Percentiles rank a stretch among this genome's conserved stretches.
Conservation (phyloP, 2,797 vertebrate genomes). For the Gymnothorax reevesii region DNA sequence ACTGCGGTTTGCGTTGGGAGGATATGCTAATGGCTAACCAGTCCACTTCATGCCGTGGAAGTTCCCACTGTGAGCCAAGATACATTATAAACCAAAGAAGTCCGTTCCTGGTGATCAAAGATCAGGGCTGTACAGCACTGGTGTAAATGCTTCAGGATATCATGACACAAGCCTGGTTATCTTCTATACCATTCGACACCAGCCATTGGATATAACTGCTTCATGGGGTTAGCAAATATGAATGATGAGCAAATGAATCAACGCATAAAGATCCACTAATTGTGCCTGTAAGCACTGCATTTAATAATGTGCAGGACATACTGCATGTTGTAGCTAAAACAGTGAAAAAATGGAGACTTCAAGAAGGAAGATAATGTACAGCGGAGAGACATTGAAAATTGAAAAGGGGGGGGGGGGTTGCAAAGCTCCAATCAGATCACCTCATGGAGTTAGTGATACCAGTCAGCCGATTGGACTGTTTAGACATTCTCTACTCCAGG, state of each 20-base stretch:
- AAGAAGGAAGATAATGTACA: background rate
- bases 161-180: background rate
- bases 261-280: background rate
- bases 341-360: background rate
- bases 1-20: background rate
- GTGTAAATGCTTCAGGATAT: background rate
- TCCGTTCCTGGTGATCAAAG: too few relatives aligned
- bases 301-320: background rate
- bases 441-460: background rate
- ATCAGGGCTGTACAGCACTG: too few relatives aligned
- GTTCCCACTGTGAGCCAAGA: background rate
- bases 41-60: background rate
- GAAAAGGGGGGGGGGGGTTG: background rate
- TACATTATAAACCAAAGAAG: background rate
- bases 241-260: background rate
- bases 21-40: background rate
- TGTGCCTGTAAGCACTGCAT: background rate
- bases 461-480: background rate
- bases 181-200: background rate
- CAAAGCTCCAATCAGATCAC: background rate
- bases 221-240: conserved; percentile 6
- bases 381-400: background rate
- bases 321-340: background rate
- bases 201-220: background rate
- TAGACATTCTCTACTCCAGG: background rate